Base-by-base conservation (phyloP, 1,140 invertebrate species). In the Vanessa atalanta region DNA sequence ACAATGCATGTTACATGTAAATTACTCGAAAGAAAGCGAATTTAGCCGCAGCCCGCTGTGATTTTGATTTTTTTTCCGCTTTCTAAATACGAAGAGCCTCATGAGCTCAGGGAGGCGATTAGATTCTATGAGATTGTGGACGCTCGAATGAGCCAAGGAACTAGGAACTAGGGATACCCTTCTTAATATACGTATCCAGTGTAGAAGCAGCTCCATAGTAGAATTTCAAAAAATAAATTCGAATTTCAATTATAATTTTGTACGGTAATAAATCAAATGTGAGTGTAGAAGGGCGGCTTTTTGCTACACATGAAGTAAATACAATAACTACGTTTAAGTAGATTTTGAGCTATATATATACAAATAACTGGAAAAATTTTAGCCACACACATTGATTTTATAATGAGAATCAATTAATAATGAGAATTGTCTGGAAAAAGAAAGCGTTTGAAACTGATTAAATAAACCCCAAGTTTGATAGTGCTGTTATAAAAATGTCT, bases 41-140 rank as follows among this genome's bases (percentile, higher is more conserved):
- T 83, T 83, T 81, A 81, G 77, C 82, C 72, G 63, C 68, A 77
- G 77, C 80, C 80, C 65, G 83, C 77, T 74, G 76, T 57, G 78
- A 87, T 88, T 85, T 85, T 84, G 82, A 83, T 85, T 73, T 86
- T 85, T 83, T 88, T 89, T 87, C 83, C 88, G 88, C 88, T 89
- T 89, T 89, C 88, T 89, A 88, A 83, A 80, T 83, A 74, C 81
- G 68, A 55, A 61, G 16, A 16, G 31, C 57, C 57, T 57, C 53
- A n/a, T 9, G 26, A 37, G 57, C 31, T 37, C 31, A 61, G 57
- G 57, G 57, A 53, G n/a, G n/a, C 14, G 26, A 61, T 61, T 15
- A n/a, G 57, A 37, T 60, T 60, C 31, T 57, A 61, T 8, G 14
- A 14, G 12, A 61, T 61, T 37, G 57, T 2, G 5, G 20, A 11